Evolutionary conservation across 2,888 invertebrate species (phyloP).

Genomic region (Acleris cristana): DNA sequence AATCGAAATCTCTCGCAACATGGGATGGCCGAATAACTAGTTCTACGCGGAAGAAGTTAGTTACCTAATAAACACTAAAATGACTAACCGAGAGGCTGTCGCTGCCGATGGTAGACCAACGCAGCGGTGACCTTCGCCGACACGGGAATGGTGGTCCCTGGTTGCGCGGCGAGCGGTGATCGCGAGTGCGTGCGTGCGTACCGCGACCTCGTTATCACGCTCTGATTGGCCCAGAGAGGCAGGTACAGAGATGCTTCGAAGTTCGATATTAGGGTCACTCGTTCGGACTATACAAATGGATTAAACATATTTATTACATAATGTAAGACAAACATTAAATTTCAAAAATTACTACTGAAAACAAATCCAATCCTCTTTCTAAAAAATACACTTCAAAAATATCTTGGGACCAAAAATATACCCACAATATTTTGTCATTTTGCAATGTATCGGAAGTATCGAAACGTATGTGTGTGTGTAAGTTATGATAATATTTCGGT

Average conservation of each 20-base stretch:
- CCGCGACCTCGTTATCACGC: slow-evolving; percentile 82
- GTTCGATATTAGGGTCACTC: slow-evolving; percentile 87
- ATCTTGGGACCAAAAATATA: too few relatives aligned
- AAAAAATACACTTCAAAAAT: too few relatives aligned
- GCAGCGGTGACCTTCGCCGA: slow-evolving; percentile 83
- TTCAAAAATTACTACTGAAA: too few relatives aligned
- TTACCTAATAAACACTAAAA: background rate
- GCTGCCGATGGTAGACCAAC: slow-evolving; percentile 89
- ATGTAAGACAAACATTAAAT: background rate
- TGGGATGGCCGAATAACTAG: too few relatives aligned
- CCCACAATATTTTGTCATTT: too few relatives aligned
- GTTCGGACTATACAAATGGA: slow-evolving; percentile 77
- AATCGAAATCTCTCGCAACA: too few relatives aligned
- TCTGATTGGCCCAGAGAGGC: slow-evolving; percentile 87
- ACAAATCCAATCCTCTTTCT: too few relatives aligned
- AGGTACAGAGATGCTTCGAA: slow-evolving; percentile 90
- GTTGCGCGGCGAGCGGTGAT: slow-evolving; percentile 30
- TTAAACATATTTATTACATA: background rate
- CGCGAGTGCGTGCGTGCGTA: slow-evolving; percentile 36
- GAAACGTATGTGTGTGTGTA: too few relatives aligned
- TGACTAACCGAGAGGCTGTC: slow-evolving; percentile 86
- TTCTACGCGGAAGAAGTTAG: too few relatives aligned
- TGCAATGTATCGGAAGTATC: too few relatives aligned
- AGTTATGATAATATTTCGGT: background rate
- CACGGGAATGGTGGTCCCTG: slow-evolving; percentile 36